Percentiles rank a stretch among this genome's conserved stretches.
These are phyloP conservation scores for Dasyprocta punctata DNA, from an alignment of 2,113 vertebrate species.

Conservation along the genomic window DNA sequence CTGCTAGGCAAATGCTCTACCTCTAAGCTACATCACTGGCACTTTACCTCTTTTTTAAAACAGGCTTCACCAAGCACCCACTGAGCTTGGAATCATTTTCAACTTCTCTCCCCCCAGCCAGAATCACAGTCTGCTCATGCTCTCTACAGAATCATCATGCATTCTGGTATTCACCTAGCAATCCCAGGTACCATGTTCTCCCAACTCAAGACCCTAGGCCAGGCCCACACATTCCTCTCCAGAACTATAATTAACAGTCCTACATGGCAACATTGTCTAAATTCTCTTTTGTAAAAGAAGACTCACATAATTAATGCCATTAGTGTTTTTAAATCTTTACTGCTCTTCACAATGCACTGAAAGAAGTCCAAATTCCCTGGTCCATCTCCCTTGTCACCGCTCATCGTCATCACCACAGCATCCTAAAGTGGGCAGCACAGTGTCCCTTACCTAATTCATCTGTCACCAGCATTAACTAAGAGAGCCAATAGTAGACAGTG, in stretches of 20 bases:
- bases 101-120: background rate
- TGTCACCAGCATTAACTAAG: background rate
- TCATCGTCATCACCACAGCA: background rate
- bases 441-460: background rate
- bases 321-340: background rate
- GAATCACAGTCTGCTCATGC: background rate
- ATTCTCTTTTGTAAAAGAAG: background rate
- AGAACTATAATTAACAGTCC: background rate
- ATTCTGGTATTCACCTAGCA: background rate
- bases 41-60: background rate
- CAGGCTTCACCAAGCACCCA: background rate
- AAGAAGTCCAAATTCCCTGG: background rate
- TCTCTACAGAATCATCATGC: background rate
- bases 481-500: fast-evolving
- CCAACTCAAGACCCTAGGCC: background rate
- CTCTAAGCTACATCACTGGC: background rate
- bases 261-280: background rate
- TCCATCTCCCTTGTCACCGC: background rate
- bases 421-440: background rate
- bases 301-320: background rate
- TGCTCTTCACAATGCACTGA: background rate
- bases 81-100: background rate
- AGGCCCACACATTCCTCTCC: background rate
- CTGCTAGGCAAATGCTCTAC: background rate
- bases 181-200: background rate